These are phyloP conservation scores for Zonotrichia leucophrys DNA, from an alignment of 2,113 vertebrate genomes.

Conservation along the genomic window DNA sequence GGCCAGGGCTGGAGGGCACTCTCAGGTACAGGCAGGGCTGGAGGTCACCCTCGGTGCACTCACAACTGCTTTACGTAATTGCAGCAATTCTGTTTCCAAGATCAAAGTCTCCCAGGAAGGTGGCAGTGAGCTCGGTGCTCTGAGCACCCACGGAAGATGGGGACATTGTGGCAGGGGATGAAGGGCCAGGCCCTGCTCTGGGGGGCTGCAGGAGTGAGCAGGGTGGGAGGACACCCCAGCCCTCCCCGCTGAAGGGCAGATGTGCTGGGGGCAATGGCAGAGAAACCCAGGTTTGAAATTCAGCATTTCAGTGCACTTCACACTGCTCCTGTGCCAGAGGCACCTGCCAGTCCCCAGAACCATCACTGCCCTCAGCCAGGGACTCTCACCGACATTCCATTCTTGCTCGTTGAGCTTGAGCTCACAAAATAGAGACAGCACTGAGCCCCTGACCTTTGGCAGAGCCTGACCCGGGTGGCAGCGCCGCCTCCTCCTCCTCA, in stretches of 20 bases:
- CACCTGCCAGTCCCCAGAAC: not conserved
- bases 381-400: accelerated
- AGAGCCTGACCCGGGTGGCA: accelerated
- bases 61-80: accelerated
- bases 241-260: not conserved
- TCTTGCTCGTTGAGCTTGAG: not conserved
- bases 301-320: accelerated
- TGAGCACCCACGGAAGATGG: accelerated
- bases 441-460: not conserved
- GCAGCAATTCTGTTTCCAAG: not conserved
- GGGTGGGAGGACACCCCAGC: not conserved
- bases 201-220: too few species aligned
- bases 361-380: not conserved
- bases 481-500: accelerated
- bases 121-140: accelerated
- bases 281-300: accelerated
- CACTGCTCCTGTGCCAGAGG: accelerated
- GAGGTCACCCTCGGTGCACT: accelerated
- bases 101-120: not conserved
- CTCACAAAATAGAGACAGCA: too few species aligned
- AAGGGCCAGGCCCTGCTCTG: not conserved
- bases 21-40: too few species aligned
- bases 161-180: accelerated
- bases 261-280: not conserved
- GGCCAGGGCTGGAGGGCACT: not conserved